These are phyloP conservation scores for Ceratosolen solmsi DNA, from an alignment of 1,140 invertebrate genomes.

Conservation along the genomic window DNA sequence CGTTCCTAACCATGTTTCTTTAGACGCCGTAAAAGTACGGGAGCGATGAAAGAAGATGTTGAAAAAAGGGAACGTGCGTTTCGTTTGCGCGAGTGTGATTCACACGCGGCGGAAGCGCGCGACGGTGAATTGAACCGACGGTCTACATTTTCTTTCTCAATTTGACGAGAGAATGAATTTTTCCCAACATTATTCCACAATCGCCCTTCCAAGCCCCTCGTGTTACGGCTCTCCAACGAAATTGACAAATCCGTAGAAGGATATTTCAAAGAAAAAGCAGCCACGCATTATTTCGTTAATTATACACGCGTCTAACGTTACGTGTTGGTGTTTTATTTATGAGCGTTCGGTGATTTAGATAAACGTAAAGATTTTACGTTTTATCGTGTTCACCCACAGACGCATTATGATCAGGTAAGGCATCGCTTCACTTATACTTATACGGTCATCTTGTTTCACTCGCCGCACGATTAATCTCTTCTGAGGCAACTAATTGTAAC, in stretches of 20 bases:
- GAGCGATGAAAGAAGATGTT: background rate
- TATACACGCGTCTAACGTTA: background rate
- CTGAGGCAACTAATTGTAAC: too few relatives aligned
- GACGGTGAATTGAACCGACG: conserved; percentile 3
- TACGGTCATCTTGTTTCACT: too few relatives aligned
- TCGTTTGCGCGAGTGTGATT: conserved; percentile 5
- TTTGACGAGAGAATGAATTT: background rate
- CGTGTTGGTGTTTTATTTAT: background rate
- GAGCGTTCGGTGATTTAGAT: conserved; percentile 1
- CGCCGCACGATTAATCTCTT: too few relatives aligned
- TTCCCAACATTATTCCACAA: background rate
- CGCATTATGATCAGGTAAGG: background rate
- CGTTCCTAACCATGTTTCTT: conserved; percentile 7
- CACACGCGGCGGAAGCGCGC: conserved; percentile 41
- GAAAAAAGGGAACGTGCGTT: conserved; percentile 12
- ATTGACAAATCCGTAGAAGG: background rate
- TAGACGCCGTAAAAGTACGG: background rate
- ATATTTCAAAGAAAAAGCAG: background rate
- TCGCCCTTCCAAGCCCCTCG: background rate
- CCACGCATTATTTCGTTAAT: background rate
- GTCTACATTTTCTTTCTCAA: conserved; percentile 31
- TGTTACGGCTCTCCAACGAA: background rate
- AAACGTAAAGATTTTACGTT: background rate
- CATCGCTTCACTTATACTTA: too few relatives aligned
- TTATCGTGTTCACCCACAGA: background rate